phyloP scores from a whole-genome alignment of 2,888 invertebrate species.

The Eledone cirrhosa region DNA sequence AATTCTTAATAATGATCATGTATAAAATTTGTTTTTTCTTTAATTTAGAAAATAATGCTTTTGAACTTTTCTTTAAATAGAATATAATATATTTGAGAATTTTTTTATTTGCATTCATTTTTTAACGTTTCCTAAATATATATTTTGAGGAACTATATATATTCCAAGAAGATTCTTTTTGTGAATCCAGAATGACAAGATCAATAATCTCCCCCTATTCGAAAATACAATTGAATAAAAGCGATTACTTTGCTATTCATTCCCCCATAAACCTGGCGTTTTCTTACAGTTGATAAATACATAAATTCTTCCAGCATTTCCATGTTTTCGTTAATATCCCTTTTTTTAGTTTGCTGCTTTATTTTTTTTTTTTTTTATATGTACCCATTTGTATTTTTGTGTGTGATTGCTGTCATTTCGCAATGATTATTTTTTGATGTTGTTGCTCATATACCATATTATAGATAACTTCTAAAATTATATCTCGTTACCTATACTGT shows the following conservation, averaged over 20 bases:
- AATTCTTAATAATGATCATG: neutral
- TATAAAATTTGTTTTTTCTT: neutral
- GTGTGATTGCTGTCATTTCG: constrained; percentile 21
- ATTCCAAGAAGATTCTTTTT: neutral
- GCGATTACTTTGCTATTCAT: neutral
- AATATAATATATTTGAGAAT: neutral
- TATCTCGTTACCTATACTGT: no score
- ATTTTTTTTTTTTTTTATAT: neutral
- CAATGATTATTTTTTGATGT: constrained; percentile 17
- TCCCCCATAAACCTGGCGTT: neutral
- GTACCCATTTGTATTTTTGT: constrained; percentile 23
- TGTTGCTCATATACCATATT: constrained; percentile 3
- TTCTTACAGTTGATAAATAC: constrained; percentile 21
- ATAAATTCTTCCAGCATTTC: constrained; percentile 27
- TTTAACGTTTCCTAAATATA: neutral
- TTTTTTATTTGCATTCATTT: neutral
- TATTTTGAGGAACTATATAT: neutral
- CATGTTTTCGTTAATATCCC: constrained; percentile 18
- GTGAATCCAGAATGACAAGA: constrained; percentile 28
- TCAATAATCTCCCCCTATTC: neutral
- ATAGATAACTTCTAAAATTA: no score
- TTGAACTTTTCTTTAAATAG: neutral
- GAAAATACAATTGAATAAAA: no score
- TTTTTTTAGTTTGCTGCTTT: constrained; percentile 24
- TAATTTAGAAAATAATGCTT: neutral